A percentile compares a stretch with the other conserved stretches of the same genome.
These are phyloP conservation scores for Tetragonisca angustula DNA, from an alignment of 2,888 invertebrate species.

Conservation along the genomic window DNA sequence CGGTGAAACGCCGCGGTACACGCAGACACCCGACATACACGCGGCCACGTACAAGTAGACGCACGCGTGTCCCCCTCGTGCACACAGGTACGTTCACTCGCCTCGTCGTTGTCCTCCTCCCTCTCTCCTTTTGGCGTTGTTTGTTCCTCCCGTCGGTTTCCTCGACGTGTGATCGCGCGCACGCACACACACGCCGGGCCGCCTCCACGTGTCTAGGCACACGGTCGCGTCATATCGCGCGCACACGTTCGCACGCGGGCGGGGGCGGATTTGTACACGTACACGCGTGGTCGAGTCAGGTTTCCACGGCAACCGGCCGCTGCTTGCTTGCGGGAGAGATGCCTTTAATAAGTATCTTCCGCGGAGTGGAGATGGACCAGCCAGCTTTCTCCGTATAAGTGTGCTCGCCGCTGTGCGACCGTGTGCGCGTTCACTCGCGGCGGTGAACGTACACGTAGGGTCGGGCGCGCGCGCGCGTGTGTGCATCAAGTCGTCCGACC, in stretches of 20 bases:
- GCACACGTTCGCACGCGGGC: slow-evolving; percentile 40
- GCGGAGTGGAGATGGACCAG: slow-evolving; percentile 68
- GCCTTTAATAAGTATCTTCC: slow-evolving; percentile 82
- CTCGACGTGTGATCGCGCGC: slow-evolving; percentile 65
- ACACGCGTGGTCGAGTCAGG: slow-evolving; percentile 72
- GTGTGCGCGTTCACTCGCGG: slow-evolving; percentile 17
- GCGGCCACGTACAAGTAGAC: neutral
- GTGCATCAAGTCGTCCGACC: slow-evolving; percentile 32
- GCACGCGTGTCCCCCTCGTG: neutral
- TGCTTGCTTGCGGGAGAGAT: slow-evolving; percentile 79
- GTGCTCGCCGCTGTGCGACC: neutral
- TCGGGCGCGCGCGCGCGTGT: slow-evolving; percentile 4
- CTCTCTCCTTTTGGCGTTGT: slow-evolving; percentile 24
- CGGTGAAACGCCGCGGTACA: slow-evolving; percentile 66
- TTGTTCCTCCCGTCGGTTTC: slow-evolving; percentile 42
- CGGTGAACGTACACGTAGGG: neutral
- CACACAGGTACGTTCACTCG: slow-evolving; percentile 34
- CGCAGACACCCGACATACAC: slow-evolving; percentile 10
- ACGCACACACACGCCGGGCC: slow-evolving; percentile 6
- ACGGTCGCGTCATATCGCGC: slow-evolving; percentile 54
- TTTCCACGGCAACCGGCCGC: slow-evolving; percentile 81
- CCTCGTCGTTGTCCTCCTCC: slow-evolving; percentile 48
- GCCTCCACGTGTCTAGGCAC: slow-evolving; percentile 43
- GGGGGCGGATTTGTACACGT: slow-evolving; percentile 54
- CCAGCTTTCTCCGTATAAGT: slow-evolving; percentile 47